Base-by-base conservation (phyloP, 2,888 invertebrate genomes). In the Drosophila villosipedis region DNA sequence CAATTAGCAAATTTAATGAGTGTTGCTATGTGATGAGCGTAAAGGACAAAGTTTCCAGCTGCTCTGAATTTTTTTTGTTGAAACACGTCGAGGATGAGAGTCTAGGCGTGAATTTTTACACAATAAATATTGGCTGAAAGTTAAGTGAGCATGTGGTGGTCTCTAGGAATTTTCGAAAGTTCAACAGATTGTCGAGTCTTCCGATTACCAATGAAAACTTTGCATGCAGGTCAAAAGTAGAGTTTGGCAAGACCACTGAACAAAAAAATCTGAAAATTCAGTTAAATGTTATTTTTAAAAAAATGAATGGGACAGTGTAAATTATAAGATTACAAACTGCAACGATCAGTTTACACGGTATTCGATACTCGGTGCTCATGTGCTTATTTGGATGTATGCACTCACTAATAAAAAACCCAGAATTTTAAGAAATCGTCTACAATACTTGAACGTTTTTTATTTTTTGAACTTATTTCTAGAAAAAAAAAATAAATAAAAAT, bases 1-100 rank as follows among this genome's bases (percentile, higher is more conserved):
- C 70, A 89, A 84, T 86, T 84, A 83, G 84, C 76, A 69, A 86
- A 89, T 73, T 89, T 84, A 89, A 86, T 83, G 86, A 86, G 70
- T 71, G 72, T 68, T 65, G 68, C 85, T 71, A 74, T 88, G 47
- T 25, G 77, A 80, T 66, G 68, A 64, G 77, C 77, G 62, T 65
- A 67, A 80, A 84, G 87, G 86, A 89, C 84, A 84, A 84, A 84
- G 84, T 84, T 89, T 86, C 22, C 39, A 69, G 61, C 65, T 39
- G 61, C 57, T 33, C 55, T 25, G 9, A 4, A 37, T 16, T 52
- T 55, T 62, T 69, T 52, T 53, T 75, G 33, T 64, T 49, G 35
- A 60, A 50, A 33, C 47, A 16, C 63, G 22, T 60, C 33, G 35
- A 55, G 50, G 19, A 30, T 7, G 25, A 25, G 49, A 49, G 65